Conservation (phyloP, 2,888 invertebrate genomes). For the Andrena camellia region DNA sequence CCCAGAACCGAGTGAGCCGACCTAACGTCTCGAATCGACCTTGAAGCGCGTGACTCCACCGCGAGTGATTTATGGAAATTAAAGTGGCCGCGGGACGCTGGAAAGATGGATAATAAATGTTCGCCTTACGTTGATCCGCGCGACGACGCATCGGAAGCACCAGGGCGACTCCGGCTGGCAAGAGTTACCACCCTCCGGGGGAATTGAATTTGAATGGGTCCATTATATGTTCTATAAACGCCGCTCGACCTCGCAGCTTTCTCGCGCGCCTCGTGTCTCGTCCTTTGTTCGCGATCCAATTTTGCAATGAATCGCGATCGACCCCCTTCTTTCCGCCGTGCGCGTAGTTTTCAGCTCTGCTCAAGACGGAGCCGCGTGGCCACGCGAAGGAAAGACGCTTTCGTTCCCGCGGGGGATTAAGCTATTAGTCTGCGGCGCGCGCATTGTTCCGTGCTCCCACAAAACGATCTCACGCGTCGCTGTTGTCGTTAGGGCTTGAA, state of each 20-base stretch:
- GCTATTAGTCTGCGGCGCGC: neutral
- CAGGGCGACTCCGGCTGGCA: neutral
- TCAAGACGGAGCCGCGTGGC: neutral
- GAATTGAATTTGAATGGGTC: conserved; percentile 69
- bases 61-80: conserved; percentile 15
- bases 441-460: conserved; percentile 19
- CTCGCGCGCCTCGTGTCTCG: conserved; percentile 22
- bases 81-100: neutral
- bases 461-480: conserved; percentile 21
- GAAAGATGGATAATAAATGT: conserved; percentile 25
- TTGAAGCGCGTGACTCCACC: neutral
- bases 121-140: neutral
- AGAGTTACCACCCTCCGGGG: conserved; percentile 50
- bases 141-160: conserved; percentile 12
- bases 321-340: conserved; percentile 34
- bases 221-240: conserved; percentile 65
- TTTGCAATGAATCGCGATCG: conserved; percentile 63
- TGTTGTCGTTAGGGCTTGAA: conserved; percentile 23
- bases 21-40: conserved; percentile 4
- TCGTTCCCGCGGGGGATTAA: conserved; percentile 24
- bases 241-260: conserved; percentile 35
- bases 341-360: conserved; percentile 39
- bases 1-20: neutral
- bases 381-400: neutral
- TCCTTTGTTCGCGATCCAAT: conserved; percentile 63